Base-by-base conservation (phyloP, 1,140 invertebrate genomes). In the Sesamia nonagrioides region DNA sequence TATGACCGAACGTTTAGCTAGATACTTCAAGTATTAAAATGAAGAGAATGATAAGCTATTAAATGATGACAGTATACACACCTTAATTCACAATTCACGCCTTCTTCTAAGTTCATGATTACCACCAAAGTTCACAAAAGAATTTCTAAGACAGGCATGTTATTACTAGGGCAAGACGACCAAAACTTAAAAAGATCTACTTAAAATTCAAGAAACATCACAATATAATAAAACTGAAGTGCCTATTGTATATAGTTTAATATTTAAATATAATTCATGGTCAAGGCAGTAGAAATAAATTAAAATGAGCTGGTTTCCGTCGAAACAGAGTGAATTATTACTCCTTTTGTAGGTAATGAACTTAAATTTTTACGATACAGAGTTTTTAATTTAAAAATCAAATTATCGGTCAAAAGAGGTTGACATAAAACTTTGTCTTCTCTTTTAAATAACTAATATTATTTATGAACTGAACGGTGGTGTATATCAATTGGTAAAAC, bases 221-320 rank as follows among this genome's bases (percentile, higher is more conserved):
- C 40, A 48, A 48, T 61, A 75, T 75, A 61, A 61, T 75, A 75
- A 75, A 75, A 75, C n/a, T 17, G 40, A 75, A 75, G 13, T 45
- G 40, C 56, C 72, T 61, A 75, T 75, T 75, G 72, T 75, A 75
- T 58, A n/a, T 75, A 56, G 21, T 60, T 75, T 61, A 61, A 61
- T 75, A 75, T 48, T 75, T 75, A 61, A 75, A 75, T 75, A 75
- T 75, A 75, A 71, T 48, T 75, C 72, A 75, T 60, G 50, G 56
- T 33, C 58, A n/a, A 50, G 35, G 33, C 33, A 21, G 33, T 21
- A 21, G 54, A 48, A 33, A 61, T 75, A 75, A 75, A 75, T 75
- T 61, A 75, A 61, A 58, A 75, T 61, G 52, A 73, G 17, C 56
- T 61, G 56, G 72, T 61, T 60, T 61, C 56, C 40, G 72, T 75